Base-by-base conservation (phyloP, 2,797 vertebrate species). In the Pangasius macronema region DNA sequence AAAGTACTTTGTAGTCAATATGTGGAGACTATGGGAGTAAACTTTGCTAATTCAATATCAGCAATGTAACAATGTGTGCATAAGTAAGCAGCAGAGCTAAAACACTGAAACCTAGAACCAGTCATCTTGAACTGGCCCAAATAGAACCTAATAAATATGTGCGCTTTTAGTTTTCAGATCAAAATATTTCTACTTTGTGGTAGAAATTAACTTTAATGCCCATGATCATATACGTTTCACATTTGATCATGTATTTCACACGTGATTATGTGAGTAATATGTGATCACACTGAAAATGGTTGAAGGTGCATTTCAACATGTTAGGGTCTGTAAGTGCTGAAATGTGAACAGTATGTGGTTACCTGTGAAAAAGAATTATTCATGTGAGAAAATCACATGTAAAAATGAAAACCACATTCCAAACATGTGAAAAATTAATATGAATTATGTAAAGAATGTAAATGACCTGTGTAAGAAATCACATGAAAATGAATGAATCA, bases 1-100 rank as follows among this genome's bases (percentile, higher is more conserved):
- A 30, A 51, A 76, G 42, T 76, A n/a, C 73, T 76, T 76, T 76
- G 46, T 76, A 51, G 46, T 76, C 75, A 13, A 51, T 18, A 51
- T 77, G 7, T 53, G 46, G 13, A 53, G 46, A 77, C 51, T 77
- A 76, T 75, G 2, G 42, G 70, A 11, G 53, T 55, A 55, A 73
- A 39, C 8, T 39, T 9, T 39, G 68, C 3, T 39, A 70, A 46
- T 73, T 75, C 24, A 46, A 53, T 53, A 77, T 76, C 13, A 53
- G 30, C 14, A 49, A 11, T 49, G 39, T 73, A 10, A 6, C n/a
- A 51, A 76, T 76, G 46, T 53, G 16, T 51, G 73, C 27, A 18
- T 18, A 53, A n/a, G 27, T 53, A 53, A 75, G 20, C 36, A 42
- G 10, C 24, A 5, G 49, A 30, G 49, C 75, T 42, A 11, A 24